A percentile compares a stretch with the other conserved stretches of the same genome.
phyloP scores from a whole-genome alignment of 2,888 invertebrate genomes.

The Amblyjoppa fuscipennis region DNA sequence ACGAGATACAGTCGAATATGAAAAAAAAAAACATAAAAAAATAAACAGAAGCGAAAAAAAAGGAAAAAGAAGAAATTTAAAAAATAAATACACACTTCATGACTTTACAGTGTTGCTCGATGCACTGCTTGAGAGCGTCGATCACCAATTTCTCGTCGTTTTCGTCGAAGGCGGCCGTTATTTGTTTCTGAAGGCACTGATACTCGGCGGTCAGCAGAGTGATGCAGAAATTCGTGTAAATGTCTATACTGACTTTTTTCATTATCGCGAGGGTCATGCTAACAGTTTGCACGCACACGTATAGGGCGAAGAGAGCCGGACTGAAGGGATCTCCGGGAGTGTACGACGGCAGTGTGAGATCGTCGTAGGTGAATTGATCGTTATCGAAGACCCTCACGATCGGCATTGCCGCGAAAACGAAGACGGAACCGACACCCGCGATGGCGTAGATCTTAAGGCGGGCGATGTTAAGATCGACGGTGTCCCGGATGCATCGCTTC shows the following conservation, averaged over 20 bases:
- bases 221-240: conserved; percentile 73
- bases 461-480: conserved; percentile 65
- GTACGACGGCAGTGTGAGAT: conserved; percentile 70
- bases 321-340: conserved; percentile 68
- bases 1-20: background rate
- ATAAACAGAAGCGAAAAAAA: background rate
- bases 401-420: conserved; percentile 65
- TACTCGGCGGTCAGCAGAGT: conserved; percentile 73
- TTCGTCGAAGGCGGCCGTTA: conserved; percentile 59
- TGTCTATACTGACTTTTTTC: conserved; percentile 72
- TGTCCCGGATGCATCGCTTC: conserved; percentile 29
- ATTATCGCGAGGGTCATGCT: conserved; percentile 50
- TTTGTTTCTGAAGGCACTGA: conserved; percentile 67
- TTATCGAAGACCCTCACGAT: conserved; percentile 56
- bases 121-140: conserved; percentile 29
- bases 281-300: conserved; percentile 53
- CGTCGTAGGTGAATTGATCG: conserved; percentile 66
- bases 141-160: conserved; percentile 8
- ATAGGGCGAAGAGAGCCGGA: conserved; percentile 55
- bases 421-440: conserved; percentile 4
- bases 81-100: conserved; percentile 43
- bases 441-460: conserved; percentile 70
- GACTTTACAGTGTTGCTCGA: conserved; percentile 44
- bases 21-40: background rate
- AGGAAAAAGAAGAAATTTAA: background rate